phyloP scores from a whole-genome alignment of 2,888 invertebrate species.

The Lasioglossum lativentre region DNA sequence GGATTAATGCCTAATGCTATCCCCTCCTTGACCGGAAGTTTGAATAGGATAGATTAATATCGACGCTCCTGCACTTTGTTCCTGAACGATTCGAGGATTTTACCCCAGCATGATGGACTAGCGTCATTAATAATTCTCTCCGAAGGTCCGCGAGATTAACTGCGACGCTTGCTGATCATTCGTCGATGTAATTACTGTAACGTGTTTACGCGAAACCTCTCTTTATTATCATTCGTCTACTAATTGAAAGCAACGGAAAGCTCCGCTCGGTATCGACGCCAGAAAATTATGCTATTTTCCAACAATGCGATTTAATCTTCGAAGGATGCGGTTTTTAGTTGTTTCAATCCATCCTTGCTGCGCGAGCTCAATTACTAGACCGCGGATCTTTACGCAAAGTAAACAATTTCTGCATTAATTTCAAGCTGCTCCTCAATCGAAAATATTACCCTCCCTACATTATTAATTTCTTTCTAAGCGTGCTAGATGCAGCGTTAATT shows the following conservation, averaged over 20 bases:
- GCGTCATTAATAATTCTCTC: background rate
- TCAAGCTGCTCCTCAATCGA: background rate
- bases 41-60: constrained; percentile 18
- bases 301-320: background rate
- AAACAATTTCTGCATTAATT: background rate
- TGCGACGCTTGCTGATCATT: background rate
- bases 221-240: background rate
- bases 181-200: background rate
- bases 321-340: background rate
- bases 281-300: background rate
- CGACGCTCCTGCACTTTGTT: background rate
- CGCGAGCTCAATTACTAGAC: background rate
- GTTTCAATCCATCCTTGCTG: background rate
- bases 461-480: too few species aligned
- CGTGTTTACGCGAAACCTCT: background rate
- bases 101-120: background rate
- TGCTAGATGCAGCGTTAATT: too few species aligned
- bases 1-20: constrained; percentile 18
- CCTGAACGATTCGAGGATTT: constrained; percentile 6
- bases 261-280: background rate
- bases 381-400: background rate
- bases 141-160: background rate
- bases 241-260: background rate
- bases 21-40: background rate
- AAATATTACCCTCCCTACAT: too few species aligned